Evolutionary conservation across 2,797 vertebrate genomes (phyloP).

Genomic region (Propithecus perrieri): DNA sequence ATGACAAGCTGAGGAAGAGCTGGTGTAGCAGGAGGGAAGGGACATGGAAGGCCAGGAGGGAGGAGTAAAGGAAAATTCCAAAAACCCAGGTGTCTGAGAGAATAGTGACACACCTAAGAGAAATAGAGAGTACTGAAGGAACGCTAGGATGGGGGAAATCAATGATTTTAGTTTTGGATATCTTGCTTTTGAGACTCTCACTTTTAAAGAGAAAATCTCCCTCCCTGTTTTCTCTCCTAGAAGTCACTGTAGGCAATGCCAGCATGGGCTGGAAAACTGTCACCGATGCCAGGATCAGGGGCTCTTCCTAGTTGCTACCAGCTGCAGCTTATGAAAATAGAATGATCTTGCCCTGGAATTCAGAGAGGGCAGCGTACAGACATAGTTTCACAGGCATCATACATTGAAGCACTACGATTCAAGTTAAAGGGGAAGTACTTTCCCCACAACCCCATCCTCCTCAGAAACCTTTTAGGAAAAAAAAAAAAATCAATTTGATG

Average conservation of each 20-base stretch:
- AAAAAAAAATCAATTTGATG: background rate
- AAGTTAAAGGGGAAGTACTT: slow-evolving; percentile 40
- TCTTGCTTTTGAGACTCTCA: background rate
- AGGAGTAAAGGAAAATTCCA: background rate
- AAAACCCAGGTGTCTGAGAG: background rate
- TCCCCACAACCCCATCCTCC: background rate
- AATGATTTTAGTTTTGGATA: background rate
- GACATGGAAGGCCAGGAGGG: background rate
- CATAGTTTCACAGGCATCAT: slow-evolving; percentile 40
- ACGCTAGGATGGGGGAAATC: background rate
- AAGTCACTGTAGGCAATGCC: background rate
- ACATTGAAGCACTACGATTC: background rate
- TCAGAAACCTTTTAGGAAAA: slow-evolving; percentile 7
- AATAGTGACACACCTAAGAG: background rate
- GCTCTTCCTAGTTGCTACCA: slow-evolving; percentile 63
- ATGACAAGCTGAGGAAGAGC: too few species aligned
- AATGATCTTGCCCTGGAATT: slow-evolving; percentile 65
- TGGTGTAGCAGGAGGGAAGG: background rate
- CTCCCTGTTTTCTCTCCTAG: background rate
- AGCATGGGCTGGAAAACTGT: slow-evolving; percentile 53
- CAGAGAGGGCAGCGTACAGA: slow-evolving; percentile 43
- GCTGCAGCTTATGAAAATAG: slow-evolving; percentile 75
- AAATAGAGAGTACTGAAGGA: background rate
- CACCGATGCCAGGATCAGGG: slow-evolving; percentile 53
- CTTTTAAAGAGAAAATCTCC: background rate